A percentile compares a stretch with the other conserved stretches of the same genome.
These are phyloP conservation scores for Drosophila nebulosa DNA, from an alignment of 1,140 invertebrate genomes.

Conservation along the genomic window DNA sequence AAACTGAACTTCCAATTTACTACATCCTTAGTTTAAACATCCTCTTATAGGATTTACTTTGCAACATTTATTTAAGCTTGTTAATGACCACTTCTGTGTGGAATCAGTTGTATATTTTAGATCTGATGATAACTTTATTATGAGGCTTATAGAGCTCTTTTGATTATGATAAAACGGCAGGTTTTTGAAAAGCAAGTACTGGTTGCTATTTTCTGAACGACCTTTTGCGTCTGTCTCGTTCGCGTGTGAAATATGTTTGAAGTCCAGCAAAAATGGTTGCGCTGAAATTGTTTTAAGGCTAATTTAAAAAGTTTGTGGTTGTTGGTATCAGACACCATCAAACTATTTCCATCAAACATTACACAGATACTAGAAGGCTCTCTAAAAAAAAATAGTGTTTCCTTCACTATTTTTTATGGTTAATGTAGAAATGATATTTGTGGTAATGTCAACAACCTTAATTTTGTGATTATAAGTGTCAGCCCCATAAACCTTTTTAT, in stretches of 20 bases:
- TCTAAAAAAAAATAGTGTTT: conserved; percentile 83
- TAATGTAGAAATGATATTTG: conserved; percentile 51
- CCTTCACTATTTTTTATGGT: conserved; percentile 66
- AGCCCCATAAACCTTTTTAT: conserved; percentile 87
- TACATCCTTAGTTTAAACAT: conserved; percentile 45
- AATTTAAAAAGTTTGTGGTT: conserved; percentile 89
- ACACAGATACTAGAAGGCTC: conserved; percentile 92
- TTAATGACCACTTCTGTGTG: conserved; percentile 84
- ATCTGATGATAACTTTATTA: conserved; percentile 81
- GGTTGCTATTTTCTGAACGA: neutral
- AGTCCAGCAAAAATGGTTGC: conserved; percentile 81
- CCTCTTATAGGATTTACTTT: conserved; percentile 38
- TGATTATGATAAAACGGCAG: conserved; percentile 72
- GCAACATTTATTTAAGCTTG: conserved; percentile 27
- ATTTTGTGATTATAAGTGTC: conserved; percentile 98
- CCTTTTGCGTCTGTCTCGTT: no score
- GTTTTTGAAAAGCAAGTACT: conserved; percentile 81
- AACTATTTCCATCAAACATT: conserved; percentile 82
- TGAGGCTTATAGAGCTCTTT: conserved; percentile 81
- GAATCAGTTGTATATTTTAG: conserved; percentile 86
- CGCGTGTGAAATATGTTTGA: conserved; percentile 81
- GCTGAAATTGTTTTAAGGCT: conserved; percentile 60
- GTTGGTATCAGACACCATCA: conserved; percentile 95
- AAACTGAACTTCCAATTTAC: conserved; percentile 29
- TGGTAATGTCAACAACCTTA: conserved; percentile 85